phyloP scores from a whole-genome alignment of 2,113 vertebrate genomes.

The Siphamia tubifer region DNA sequence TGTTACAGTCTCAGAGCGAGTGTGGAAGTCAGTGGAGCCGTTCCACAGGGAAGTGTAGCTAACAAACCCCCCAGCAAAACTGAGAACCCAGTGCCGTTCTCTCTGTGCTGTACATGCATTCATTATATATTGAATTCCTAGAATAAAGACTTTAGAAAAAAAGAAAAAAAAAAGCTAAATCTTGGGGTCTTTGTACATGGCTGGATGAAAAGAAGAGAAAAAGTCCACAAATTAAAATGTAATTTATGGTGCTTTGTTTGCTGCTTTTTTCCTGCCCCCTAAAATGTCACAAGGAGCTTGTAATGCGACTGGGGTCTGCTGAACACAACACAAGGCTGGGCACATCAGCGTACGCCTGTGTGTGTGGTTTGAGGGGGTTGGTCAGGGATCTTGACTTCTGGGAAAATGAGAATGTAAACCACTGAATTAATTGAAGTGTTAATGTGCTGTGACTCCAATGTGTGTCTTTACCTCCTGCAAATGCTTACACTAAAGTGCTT shows the following conservation, averaged over 20 bases:
- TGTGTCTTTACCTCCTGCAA: slow-evolving; percentile 14
- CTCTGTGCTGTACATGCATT: slow-evolving; percentile 28
- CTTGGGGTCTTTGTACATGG: slow-evolving; percentile 12
- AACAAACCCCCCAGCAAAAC: slow-evolving; percentile 29
- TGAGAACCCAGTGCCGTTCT: background rate
- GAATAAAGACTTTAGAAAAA: slow-evolving; percentile 38
- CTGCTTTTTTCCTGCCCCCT: slow-evolving; percentile 17
- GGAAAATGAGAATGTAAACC: slow-evolving; percentile 68
- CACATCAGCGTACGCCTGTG: slow-evolving; percentile 2
- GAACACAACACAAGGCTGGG: slow-evolving; percentile 2
- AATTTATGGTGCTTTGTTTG: slow-evolving; percentile 67
- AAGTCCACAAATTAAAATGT: slow-evolving; percentile 67
- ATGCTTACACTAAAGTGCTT: slow-evolving; percentile 50
- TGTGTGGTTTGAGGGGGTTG: slow-evolving; percentile 24
- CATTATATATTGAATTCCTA: slow-evolving; percentile 57
- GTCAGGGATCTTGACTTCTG: slow-evolving; percentile 64
- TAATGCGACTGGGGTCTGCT: slow-evolving; percentile 41
- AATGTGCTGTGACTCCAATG: slow-evolving; percentile 73
- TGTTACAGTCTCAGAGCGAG: slow-evolving; percentile 53
- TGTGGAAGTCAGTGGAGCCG: slow-evolving; percentile 47
- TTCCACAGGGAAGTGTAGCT: slow-evolving; percentile 56
- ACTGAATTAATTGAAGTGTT: slow-evolving; percentile 75
- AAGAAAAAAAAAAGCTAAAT: slow-evolving; percentile 28
- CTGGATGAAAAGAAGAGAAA: slow-evolving; percentile 28
- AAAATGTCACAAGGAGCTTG: slow-evolving; percentile 61